These are phyloP conservation scores for Hemibagrus guttatus DNA, from an alignment of 2,797 vertebrate genomes.

Conservation along the genomic window DNA sequence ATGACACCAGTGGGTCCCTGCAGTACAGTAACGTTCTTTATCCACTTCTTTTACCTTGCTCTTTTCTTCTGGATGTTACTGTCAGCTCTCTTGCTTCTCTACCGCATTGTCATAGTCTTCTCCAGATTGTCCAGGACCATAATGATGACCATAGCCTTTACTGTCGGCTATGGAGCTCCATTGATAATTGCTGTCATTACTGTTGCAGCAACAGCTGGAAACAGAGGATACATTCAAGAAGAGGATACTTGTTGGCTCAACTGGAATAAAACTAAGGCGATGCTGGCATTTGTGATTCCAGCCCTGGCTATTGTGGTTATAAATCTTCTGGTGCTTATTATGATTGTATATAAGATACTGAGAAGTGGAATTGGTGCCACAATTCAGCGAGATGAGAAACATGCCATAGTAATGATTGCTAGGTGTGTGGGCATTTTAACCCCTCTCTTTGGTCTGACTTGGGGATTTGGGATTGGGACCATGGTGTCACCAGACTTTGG, in stretches of 20 bases:
- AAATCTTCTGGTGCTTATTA: conserved; percentile 78
- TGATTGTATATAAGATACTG: conserved; percentile 85
- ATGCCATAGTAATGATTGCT: conserved; percentile 74
- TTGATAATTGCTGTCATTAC: conserved; percentile 83
- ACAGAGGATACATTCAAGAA: conserved; percentile 65
- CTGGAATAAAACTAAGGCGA: conserved; percentile 76
- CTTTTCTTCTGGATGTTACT: conserved; percentile 95
- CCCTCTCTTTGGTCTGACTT: conserved; percentile 88
- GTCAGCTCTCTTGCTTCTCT: conserved; percentile 85
- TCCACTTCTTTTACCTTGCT: conserved; percentile 90
- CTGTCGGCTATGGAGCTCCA: conserved; percentile 83
- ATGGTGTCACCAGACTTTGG: conserved; percentile 27
- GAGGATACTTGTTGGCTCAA: conserved; percentile 82
- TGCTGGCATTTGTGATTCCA: conserved; percentile 87
- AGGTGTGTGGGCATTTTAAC: conserved; percentile 86
- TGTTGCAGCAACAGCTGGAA: conserved; percentile 80
- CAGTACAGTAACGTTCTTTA: conserved; percentile 83
- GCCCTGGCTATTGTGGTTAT: conserved; percentile 81
- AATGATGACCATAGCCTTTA: conserved; percentile 81
- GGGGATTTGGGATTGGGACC: conserved; percentile 76
- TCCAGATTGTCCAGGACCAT: conserved; percentile 75
- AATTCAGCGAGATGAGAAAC: conserved; percentile 72
- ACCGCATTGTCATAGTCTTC: conserved; percentile 82
- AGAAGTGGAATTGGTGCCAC: conserved; percentile 72
- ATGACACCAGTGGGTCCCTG: conserved; percentile 67